Conservation (phyloP, 2,113 vertebrate species). For the Callocephalon fimbriatum region DNA sequence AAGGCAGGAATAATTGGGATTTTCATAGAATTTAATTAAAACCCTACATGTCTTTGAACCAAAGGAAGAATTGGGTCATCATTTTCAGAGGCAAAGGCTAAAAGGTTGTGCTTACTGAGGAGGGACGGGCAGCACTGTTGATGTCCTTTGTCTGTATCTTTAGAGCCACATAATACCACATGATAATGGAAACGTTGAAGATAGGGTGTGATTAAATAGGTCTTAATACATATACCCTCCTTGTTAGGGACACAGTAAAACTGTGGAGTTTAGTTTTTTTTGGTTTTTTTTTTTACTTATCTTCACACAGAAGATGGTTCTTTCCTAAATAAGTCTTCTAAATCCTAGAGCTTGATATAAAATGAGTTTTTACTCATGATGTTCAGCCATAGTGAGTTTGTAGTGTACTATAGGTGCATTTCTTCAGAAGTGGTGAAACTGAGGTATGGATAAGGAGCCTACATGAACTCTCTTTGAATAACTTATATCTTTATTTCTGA, state of each 20-base stretch:
- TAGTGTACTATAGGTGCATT: neutral
- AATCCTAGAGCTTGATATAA: neutral
- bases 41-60: neutral
- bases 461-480: neutral
- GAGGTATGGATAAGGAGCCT: neutral
- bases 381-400: neutral
- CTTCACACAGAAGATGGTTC: neutral
- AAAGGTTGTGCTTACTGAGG: neutral
- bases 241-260: neutral
- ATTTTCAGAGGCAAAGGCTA: neutral
- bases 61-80: neutral
- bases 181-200: neutral
- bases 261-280: neutral
- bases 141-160: neutral
- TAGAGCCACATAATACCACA: neutral
- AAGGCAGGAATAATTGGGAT: neutral
- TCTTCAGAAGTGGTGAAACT: neutral
- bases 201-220: neutral
- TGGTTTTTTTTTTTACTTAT: neutral
- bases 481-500: neutral
- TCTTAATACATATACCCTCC: neutral
- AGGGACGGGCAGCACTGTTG: neutral
- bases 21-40: neutral
- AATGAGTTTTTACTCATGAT: neutral
- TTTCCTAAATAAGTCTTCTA: neutral